A percentile compares a stretch with the other conserved stretches of the same genome.
Conservation (phyloP, 1,140 invertebrate species). For the Carposina sasakii region DNA sequence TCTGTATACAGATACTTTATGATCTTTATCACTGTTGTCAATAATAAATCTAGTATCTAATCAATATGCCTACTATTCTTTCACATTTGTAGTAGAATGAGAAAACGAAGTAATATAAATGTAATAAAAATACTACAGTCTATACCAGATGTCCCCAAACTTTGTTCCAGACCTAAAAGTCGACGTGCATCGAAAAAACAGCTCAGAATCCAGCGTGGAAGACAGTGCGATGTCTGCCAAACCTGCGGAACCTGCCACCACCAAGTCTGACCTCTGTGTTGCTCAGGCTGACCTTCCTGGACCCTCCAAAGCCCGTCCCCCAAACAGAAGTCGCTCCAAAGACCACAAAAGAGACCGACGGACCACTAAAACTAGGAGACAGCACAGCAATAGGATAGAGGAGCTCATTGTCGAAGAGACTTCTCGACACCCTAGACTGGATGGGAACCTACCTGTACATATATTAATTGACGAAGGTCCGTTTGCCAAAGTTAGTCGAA, state of each 20-base stretch:
- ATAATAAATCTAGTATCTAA: too few species aligned
- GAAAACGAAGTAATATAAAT: too few species aligned
- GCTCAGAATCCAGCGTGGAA: slow-evolving; percentile 84
- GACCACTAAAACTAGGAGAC: slow-evolving; percentile 36
- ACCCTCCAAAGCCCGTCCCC: slow-evolving; percentile 51
- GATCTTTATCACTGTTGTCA: too few species aligned
- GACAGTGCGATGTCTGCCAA: slow-evolving; percentile 53
- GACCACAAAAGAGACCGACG: slow-evolving; percentile 50
- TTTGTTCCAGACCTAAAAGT: slow-evolving; percentile 86
- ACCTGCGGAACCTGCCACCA: slow-evolving; percentile 42
- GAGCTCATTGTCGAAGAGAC: slow-evolving; percentile 59
- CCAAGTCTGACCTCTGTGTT: slow-evolving; percentile 57
- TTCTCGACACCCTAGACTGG: slow-evolving; percentile 42
- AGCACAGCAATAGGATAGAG: slow-evolving; percentile 50
- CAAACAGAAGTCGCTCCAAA: slow-evolving; percentile 43
- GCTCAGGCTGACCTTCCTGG: slow-evolving; percentile 41
- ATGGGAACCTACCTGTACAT: slow-evolving; percentile 53
- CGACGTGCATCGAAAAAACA: slow-evolving; percentile 93
- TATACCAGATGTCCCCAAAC: too few species aligned
- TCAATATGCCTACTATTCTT: too few species aligned
- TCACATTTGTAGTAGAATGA: too few species aligned
- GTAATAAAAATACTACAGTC: too few species aligned
- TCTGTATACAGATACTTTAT: too few species aligned
- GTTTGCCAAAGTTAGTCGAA: slow-evolving; percentile 55
- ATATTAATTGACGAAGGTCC: slow-evolving; percentile 56